These are phyloP conservation scores for Hippocampus barbouri DNA, from an alignment of 2,113 vertebrate genomes.

Conservation along the genomic window DNA sequence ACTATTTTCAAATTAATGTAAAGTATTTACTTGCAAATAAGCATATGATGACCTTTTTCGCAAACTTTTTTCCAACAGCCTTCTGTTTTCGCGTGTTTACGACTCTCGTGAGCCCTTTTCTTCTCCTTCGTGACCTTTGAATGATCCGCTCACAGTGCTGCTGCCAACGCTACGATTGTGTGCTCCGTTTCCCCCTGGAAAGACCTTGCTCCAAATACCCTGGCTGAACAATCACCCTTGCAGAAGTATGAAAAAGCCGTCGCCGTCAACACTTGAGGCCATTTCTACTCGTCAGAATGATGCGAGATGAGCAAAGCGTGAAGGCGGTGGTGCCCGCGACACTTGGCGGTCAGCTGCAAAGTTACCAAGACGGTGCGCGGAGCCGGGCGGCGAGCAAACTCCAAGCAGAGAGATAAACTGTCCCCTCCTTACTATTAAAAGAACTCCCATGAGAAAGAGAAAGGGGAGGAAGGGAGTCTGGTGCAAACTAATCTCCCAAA, in stretches of 20 bases:
- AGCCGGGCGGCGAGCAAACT: conserved; percentile 50
- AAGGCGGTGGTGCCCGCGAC: conserved; percentile 12
- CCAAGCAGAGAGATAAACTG: conserved; percentile 50
- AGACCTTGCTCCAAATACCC: conserved; percentile 55
- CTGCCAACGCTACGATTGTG: conserved; percentile 50
- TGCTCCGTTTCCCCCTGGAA: conserved; percentile 52
- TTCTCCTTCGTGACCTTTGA: conserved; percentile 54
- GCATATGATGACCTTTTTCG: conserved; percentile 11
- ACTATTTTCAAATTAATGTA: neutral
- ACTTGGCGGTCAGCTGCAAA: conserved; percentile 11
- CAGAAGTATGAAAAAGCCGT: conserved; percentile 53
- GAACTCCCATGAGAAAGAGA: conserved; percentile 46
- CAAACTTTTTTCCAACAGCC: conserved; percentile 35
- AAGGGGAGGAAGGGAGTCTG: conserved; percentile 12
- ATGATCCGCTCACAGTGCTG: conserved; percentile 40
- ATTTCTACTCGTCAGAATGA: conserved; percentile 35
- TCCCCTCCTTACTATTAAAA: conserved; percentile 70
- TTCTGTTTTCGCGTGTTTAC: conserved; percentile 54
- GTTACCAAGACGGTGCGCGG: conserved; percentile 10
- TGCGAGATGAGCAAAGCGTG: conserved; percentile 15
- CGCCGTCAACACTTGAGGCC: conserved; percentile 34
- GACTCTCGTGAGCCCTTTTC: conserved; percentile 49
- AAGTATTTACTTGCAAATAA: conserved; percentile 2
- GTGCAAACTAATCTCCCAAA: conserved; percentile 48
- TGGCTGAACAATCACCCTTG: conserved; percentile 47